Conservation (phyloP, 2,113 vertebrate genomes). For the Strix uralensis region DNA sequence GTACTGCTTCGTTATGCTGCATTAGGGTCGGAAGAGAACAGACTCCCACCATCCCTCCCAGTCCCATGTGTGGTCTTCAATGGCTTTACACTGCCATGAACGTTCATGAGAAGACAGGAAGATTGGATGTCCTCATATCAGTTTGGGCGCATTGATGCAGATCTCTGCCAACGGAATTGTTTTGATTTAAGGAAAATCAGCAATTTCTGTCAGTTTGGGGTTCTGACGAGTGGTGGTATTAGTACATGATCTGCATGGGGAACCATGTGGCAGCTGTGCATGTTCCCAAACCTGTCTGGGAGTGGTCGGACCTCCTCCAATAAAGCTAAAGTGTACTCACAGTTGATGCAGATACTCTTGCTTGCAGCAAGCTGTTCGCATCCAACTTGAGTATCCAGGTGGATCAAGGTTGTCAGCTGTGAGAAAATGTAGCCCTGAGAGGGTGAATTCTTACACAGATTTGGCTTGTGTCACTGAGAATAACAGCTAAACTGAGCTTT, state of each 20-base stretch:
- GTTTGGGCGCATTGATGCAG: background rate
- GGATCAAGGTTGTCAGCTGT: background rate
- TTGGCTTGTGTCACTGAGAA: background rate
- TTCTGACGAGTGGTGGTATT: background rate
- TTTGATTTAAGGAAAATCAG: background rate
- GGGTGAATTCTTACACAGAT: background rate
- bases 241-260: background rate
- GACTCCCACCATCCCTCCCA: background rate
- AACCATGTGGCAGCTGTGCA: background rate
- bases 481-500: background rate
- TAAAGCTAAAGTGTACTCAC: background rate
- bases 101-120: background rate
- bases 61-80: background rate
- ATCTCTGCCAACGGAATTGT: background rate
- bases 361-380: background rate
- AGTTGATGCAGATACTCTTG: background rate
- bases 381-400: background rate
- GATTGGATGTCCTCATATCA: background rate
- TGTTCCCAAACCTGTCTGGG: background rate
- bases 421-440: background rate
- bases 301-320: background rate
- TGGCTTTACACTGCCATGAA: background rate
- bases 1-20: fast-evolving
- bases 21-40: background rate
- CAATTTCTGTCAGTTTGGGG: background rate